A percentile compares a stretch with the other conserved stretches of the same genome.
phyloP scores from a whole-genome alignment of 2,888 invertebrate genomes.

The Drosophila anceps region DNA sequence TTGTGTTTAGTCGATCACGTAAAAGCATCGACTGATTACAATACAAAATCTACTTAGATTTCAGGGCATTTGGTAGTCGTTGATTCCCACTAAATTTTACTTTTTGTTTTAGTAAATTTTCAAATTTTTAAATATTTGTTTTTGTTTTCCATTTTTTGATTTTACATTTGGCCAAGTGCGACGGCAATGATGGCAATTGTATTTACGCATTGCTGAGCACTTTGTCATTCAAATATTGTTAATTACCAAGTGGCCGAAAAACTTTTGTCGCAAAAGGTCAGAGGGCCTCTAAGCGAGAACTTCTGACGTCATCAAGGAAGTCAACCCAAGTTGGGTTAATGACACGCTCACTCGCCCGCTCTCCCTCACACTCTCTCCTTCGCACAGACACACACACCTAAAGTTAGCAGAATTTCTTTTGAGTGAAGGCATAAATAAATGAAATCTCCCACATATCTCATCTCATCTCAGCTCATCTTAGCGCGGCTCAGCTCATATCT shows the following conservation, averaged over 20 bases:
- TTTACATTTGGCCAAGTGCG: slow-evolving; percentile 58
- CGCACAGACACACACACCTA: slow-evolving; percentile 10
- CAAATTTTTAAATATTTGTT: slow-evolving; percentile 21
- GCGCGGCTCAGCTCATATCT: slow-evolving; percentile 47
- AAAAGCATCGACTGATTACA: background rate
- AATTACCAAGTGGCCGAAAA: slow-evolving; percentile 60
- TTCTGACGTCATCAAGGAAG: slow-evolving; percentile 60
- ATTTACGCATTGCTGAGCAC: slow-evolving; percentile 81
- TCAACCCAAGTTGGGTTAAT: slow-evolving; percentile 56
- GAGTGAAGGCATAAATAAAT: slow-evolving; percentile 49
- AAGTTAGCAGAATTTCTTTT: slow-evolving; percentile 15
- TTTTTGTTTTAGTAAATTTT: slow-evolving; percentile 27
- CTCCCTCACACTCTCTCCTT: slow-evolving; percentile 3
- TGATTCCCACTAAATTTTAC: background rate
- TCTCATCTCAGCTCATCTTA: background rate
- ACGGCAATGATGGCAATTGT: slow-evolving; percentile 67
- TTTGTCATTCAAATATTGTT: slow-evolving; percentile 71
- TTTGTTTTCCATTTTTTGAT: slow-evolving; percentile 26
- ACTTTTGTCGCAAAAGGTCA: slow-evolving; percentile 65
- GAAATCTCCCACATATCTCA: slow-evolving; percentile 58
- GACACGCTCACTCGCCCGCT: slow-evolving; percentile 47
- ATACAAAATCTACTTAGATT: background rate
- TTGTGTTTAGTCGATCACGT: background rate
- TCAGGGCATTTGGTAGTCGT: background rate
- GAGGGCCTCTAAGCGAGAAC: slow-evolving; percentile 29